A percentile compares a stretch with the other conserved stretches of the same genome.
Conservation (phyloP, 2,888 invertebrate genomes). For the Pyrgus malvae region DNA sequence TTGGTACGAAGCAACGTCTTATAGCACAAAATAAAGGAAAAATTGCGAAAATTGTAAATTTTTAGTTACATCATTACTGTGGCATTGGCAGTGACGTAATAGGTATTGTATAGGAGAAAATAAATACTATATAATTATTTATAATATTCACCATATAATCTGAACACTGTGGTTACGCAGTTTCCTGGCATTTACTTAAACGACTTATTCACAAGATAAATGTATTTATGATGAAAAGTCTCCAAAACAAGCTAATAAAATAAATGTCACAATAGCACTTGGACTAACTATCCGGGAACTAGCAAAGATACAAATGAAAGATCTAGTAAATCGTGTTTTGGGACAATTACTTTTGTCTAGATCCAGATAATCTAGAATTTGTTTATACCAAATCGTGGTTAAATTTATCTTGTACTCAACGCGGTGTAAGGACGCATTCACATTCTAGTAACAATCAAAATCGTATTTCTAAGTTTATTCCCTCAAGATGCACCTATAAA, state of each 20-base stretch:
- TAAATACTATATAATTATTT: too few relatives aligned
- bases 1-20: too few relatives aligned
- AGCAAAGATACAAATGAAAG: conserved; percentile 19
- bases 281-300: not conserved
- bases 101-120: too few relatives aligned
- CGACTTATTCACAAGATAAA: not conserved
- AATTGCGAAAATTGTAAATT: too few relatives aligned
- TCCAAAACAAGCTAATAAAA: conserved; percentile 9
- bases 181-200: too few relatives aligned
- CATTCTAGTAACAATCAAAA: not conserved
- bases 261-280: conserved; percentile 17
- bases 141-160: too few relatives aligned
- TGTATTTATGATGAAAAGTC: conserved; percentile 14
- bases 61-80: too few relatives aligned
- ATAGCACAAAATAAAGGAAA: too few relatives aligned
- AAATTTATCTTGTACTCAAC: conserved; percentile 18
- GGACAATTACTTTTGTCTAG: conserved; percentile 36
- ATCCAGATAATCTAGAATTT: conserved; percentile 37
- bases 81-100: too few relatives aligned
- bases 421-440: not conserved
- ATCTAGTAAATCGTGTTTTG: conserved; percentile 31
- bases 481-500: too few relatives aligned
- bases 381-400: conserved; percentile 32
- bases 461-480: too few relatives aligned
- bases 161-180: too few relatives aligned